Evolutionary conservation across 2,113 vertebrate genomes (phyloP).

Genomic region (Protobothrops mucrosquamatus): DNA sequence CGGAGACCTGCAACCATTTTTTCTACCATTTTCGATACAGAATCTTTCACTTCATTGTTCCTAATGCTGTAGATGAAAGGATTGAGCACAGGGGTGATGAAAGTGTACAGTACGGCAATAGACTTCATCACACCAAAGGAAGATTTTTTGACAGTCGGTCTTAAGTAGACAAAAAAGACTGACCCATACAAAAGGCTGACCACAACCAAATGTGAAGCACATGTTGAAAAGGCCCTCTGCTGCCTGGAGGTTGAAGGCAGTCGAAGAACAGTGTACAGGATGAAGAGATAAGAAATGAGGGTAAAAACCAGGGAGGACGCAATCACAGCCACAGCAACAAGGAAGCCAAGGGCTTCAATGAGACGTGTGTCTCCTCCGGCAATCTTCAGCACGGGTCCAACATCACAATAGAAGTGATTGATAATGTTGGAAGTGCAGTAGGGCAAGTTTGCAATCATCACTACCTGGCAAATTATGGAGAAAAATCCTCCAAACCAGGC

Average conservation of each 20-base stretch:
- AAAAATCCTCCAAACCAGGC: constrained; percentile 29
- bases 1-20: background rate
- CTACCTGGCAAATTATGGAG: background rate
- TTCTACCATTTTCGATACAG: background rate
- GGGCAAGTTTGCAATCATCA: background rate
- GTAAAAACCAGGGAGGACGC: background rate
- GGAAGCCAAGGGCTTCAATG: constrained; percentile 24
- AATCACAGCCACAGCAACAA: constrained; percentile 21
- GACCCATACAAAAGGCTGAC: background rate
- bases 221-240: background rate
- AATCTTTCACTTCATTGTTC: background rate
- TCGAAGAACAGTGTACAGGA: background rate
- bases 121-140: background rate
- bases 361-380: background rate
- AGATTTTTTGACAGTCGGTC: background rate
- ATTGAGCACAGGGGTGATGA: constrained; percentile 12
- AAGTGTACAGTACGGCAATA: background rate
- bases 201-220: background rate
- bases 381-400: constrained; percentile 25
- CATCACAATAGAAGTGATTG: constrained; percentile 64
- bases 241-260: background rate
- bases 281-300: background rate
- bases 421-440: constrained; percentile 10
- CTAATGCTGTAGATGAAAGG: constrained; percentile 49
- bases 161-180: background rate